Evolutionary conservation across 2,888 invertebrate species (phyloP), one percentile per base, ranked within the genome.

Genomic region (Nowickia ferox): DNA sequence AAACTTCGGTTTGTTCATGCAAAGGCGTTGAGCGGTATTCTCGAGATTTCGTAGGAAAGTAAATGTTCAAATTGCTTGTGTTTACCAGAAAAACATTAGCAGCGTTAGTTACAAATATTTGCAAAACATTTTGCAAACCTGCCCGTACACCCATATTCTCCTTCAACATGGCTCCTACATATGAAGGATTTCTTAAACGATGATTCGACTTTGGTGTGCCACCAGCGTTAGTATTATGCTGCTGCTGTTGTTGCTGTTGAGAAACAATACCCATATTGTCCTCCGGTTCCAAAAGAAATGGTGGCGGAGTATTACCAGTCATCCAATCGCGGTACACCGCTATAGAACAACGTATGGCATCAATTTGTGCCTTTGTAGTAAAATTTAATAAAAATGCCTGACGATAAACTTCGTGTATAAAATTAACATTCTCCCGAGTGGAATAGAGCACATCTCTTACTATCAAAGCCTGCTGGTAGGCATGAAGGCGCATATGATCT

Each of bases 291-390:
- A 97, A 92, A 92, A 97, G 94, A 91, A 98, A 98, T 0, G 96
- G 95, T 0, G 97, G 97, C 79, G 97, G 94, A 30, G 92, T 91
- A 9, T 96, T 97, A 93, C 96, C 96, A 90, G 97, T 97, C 93
- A 99, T 98, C 96, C 99, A 97, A 93, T 99, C 98, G 92, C 97
- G 97, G 92, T 99, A 99, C 5, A 98, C 96, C 59, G 96, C 95
- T 88, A 99, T 97, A 57, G 98, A 97, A 89, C 97, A 96, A 65
- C 97, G 94, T 84, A 97, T 96, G 8, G 98, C 97, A 86, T 96
- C 96, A 15, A 97, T 96, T 92, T 98, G 97, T 3, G 95, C 94
- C 87, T 93, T 93, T 13, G 93, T 91, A 17, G 92, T 92, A 92
- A 98, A 98, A 87, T 97, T 97, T 89, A 98, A 93, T 66, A 98